phyloP scores from a whole-genome alignment of 2,888 invertebrate species.

The Ashinkailepas kermadecensis region DNA sequence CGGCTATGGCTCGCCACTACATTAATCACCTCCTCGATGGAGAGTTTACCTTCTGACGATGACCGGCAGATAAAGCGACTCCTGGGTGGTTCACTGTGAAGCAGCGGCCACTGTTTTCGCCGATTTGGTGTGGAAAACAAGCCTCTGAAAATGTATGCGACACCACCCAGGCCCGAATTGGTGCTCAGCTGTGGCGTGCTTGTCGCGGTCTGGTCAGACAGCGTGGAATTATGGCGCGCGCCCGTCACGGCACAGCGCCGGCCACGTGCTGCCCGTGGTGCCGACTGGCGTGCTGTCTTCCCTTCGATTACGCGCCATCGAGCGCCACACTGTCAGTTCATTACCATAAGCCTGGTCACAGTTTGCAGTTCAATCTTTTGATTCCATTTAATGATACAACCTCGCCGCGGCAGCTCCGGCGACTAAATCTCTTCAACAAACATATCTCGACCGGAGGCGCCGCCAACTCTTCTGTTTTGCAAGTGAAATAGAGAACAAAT shows the following conservation, averaged over 20 bases:
- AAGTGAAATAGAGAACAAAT: constrained; percentile 17
- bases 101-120: constrained; percentile 13
- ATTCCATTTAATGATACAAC: constrained; percentile 13
- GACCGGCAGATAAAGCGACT: neutral
- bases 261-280: neutral
- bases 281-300: neutral
- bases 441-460: neutral
- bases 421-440: constrained; percentile 14
- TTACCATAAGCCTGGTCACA: constrained; percentile 15
- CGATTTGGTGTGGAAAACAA: constrained; percentile 9
- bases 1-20: neutral
- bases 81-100: constrained; percentile 14
- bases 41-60: constrained; percentile 3
- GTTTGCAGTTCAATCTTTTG: constrained; percentile 13
- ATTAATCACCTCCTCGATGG: neutral
- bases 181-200: neutral
- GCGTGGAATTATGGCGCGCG: neutral
- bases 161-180: neutral
- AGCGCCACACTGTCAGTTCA: neutral
- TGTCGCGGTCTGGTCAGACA: neutral
- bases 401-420: neutral
- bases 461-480: constrained; percentile 18
- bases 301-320: neutral
- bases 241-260: too few relatives aligned
- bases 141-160: neutral